These are phyloP conservation scores for Bradypus variegatus DNA, from an alignment of 2,797 vertebrate species.

Conservation along the genomic window DNA sequence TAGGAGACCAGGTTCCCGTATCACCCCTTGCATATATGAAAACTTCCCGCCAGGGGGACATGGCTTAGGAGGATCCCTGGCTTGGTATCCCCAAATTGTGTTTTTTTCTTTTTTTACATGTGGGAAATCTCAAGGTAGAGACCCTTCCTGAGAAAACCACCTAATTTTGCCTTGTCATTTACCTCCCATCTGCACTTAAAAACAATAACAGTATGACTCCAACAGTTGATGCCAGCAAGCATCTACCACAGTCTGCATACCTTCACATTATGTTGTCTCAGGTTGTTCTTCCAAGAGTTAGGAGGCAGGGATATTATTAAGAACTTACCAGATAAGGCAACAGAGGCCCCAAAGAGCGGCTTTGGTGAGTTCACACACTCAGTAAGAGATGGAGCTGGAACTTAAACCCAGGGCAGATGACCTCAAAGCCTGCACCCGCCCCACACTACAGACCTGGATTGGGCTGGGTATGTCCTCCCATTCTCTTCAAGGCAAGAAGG, in stretches of 20 bases:
- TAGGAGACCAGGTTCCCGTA: not conserved
- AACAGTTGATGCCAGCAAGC: fast-evolving
- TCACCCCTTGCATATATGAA: fast-evolving
- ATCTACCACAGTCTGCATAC: fast-evolving
- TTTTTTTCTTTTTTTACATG: not conserved
- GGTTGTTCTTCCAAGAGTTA: not conserved
- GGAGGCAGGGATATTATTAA: not conserved
- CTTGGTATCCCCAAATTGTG: not conserved
- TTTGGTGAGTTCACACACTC: not conserved
- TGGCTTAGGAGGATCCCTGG: not conserved
- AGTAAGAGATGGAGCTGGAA: not conserved
- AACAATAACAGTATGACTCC: not conserved
- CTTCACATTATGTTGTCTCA: not conserved
- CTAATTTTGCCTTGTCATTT: not conserved
- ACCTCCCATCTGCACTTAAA: not conserved
- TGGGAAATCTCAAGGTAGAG: not conserved
- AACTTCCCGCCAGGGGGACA: not conserved
- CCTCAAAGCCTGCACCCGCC: not conserved
- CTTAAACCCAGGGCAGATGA: not conserved
- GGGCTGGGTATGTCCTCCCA: not conserved
- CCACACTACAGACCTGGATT: no score
- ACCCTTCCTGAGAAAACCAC: not conserved
- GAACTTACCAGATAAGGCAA: not conserved
- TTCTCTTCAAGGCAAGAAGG: not conserved
- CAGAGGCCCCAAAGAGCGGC: not conserved